phyloP scores from a whole-genome alignment of 2,797 vertebrate genomes.

The Ctenosaura bakeri region DNA sequence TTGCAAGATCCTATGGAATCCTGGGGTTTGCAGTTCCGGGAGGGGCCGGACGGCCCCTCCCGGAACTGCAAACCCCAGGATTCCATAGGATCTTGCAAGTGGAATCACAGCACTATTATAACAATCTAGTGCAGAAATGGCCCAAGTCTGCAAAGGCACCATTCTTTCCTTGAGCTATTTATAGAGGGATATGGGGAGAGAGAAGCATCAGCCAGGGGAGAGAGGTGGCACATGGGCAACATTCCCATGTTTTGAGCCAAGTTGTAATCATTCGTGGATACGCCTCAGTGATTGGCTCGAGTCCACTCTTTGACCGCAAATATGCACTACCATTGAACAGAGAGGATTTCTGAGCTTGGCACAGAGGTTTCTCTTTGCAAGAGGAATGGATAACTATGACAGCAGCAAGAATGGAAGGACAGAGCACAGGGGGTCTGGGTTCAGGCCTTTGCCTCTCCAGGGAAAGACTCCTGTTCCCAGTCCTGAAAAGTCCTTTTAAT shows the following conservation, averaged over 20 bases:
- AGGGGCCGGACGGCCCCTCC: no score
- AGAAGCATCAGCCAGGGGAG: not conserved
- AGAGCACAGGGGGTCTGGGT: no score
- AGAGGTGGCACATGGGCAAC: no score
- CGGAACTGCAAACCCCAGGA: no score
- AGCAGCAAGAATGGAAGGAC: not conserved
- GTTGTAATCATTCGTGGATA: not conserved
- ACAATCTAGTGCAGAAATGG: no score
- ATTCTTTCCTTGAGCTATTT: conserved; percentile 14
- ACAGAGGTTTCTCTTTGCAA: not conserved
- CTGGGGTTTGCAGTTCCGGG: no score
- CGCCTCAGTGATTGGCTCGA: not conserved
- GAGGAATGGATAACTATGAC: no score
- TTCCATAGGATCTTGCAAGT: no score
- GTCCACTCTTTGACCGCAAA: not conserved
- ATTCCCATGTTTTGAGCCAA: no score
- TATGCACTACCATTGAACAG: not conserved
- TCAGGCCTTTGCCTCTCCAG: not conserved
- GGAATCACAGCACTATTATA: no score
- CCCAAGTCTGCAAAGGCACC: not conserved
- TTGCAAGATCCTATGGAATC: no score
- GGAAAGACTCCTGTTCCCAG: not conserved
- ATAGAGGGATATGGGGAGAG: not conserved
- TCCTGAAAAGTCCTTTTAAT: not conserved
- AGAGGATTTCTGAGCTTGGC: not conserved